Evolutionary conservation across 1,140 invertebrate species (phyloP).

Genomic region (Conus betulinus): DNA sequence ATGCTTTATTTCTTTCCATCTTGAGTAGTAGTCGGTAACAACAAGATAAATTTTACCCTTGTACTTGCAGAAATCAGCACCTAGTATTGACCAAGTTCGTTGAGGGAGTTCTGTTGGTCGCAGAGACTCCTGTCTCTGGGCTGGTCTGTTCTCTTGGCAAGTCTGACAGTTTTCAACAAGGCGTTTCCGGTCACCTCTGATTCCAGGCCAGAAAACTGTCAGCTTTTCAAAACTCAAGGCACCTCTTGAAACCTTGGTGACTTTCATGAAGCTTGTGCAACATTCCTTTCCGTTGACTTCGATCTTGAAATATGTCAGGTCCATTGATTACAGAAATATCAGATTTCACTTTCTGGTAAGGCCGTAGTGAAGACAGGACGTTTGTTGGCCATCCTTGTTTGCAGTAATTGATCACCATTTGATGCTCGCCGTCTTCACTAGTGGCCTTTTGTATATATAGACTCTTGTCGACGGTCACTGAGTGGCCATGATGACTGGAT

Average conservation of each 20-base stretch:
- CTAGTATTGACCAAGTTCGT: conserved; percentile 43
- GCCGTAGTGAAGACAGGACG: neutral
- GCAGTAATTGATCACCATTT: neutral
- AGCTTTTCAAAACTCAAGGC: neutral
- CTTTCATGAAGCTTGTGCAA: conserved; percentile 36
- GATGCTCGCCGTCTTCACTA: neutral
- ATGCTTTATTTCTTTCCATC: conserved; percentile 41
- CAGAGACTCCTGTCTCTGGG: conserved; percentile 42
- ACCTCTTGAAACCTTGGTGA: conserved; percentile 24
- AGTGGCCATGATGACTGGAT: neutral
- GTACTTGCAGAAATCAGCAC: conserved; percentile 38
- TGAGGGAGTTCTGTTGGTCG: conserved; percentile 33
- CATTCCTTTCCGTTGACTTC: conserved; percentile 18
- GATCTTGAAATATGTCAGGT: neutral
- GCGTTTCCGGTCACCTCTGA: neutral
- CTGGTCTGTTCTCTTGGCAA: conserved; percentile 38
- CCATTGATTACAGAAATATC: conserved; percentile 1
- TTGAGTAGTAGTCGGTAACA: conserved; percentile 49
- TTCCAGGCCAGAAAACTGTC: neutral
- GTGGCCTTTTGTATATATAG: neutral
- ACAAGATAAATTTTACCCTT: conserved; percentile 43
- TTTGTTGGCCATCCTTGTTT: conserved; percentile 30
- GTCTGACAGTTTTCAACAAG: conserved; percentile 32
- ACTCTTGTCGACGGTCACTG: neutral
- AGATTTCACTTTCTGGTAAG: neutral